Base-by-base conservation (phyloP, 53 echinoderm and acorn worm genomes). In the Holothuria leucospilota region DNA sequence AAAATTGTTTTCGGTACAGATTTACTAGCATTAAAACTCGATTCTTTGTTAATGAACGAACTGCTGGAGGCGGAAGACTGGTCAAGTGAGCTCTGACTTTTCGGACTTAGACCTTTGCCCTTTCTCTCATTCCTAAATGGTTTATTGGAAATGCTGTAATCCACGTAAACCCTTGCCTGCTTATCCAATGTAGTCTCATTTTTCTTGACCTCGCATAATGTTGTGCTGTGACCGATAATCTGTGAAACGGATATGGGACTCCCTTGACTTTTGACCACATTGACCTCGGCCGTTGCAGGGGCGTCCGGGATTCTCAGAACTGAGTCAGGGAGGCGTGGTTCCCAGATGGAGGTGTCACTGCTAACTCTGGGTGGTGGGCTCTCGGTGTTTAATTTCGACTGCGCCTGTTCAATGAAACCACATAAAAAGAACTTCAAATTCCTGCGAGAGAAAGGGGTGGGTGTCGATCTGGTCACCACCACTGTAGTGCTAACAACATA, bases 201-300 rank as follows among this genome's bases (percentile, higher is more conserved):
- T 12, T 21, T n/a, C 23, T 70, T 20, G 34, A 12, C 34, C 34
- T 39, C n/a, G 8, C n/a, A 13, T 30, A 72, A 23, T 20, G 41
- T 14, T 39, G 40, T 30, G 24, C 41, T 20, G 34, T 72, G 72
- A 5, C 46, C 72, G 46, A 72, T 72, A 18, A 72, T 72, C 34
- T 72, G 72, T 23, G 72, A 72, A 39, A 72, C 40, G 6, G 72
- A 72, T 14, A 72, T 46, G 13, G 72, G 40, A 14, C 46, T 72
- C 23, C 14, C n/a, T 20, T 72, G 72, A 39, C 24, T 38, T 72
- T 72, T 41, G 72, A 72, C 72, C 16, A 13, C 20, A 11, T 12
- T 39, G 40, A 16, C 39, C 15, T 72, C 23, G 46, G 16, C 72
- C 46, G 72, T 38, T 39, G 34, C n/a, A 46, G 20, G 11, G 41